Evolutionary conservation across 2,888 invertebrate species (phyloP).

Genomic region (Adela reaumurella): DNA sequence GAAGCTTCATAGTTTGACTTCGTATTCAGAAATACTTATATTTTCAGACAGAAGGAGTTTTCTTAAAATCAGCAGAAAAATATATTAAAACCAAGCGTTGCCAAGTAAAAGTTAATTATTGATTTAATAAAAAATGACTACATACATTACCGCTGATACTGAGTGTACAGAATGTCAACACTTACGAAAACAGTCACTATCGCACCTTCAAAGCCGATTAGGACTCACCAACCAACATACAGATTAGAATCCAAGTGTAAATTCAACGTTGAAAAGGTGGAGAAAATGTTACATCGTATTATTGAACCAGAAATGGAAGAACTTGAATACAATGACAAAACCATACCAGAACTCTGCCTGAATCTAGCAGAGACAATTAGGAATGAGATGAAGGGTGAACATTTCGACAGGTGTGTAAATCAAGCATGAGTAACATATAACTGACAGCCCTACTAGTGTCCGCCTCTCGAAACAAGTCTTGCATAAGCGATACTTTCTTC

Average conservation of each 20-base stretch:
- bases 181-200: constrained; percentile 15
- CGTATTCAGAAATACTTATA: too few species aligned
- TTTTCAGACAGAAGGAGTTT: too few species aligned
- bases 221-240: constrained; percentile 61
- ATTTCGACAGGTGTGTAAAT: constrained; percentile 66
- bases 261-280: constrained; percentile 60
- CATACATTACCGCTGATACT: neutral
- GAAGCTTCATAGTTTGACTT: too few species aligned
- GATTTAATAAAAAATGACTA: too few species aligned
- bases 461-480: too few species aligned
- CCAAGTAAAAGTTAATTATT: too few species aligned
- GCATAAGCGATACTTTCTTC: too few species aligned
- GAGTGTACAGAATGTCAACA: constrained; percentile 24
- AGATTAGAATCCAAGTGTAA: constrained; percentile 60
- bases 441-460: too few species aligned
- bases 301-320: constrained; percentile 56
- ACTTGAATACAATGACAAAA: constrained; percentile 56
- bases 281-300: constrained; percentile 55
- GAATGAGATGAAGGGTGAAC: constrained; percentile 58
- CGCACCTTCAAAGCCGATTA: constrained; percentile 30
- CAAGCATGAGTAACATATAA: too few species aligned
- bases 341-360: constrained; percentile 53
- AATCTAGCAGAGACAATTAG: constrained; percentile 59
- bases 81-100: too few species aligned
- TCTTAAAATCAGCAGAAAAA: too few species aligned